Evolutionary conservation across 2,113 vertebrate species (phyloP).

Genomic region (Coptodon bakossiorum): DNA sequence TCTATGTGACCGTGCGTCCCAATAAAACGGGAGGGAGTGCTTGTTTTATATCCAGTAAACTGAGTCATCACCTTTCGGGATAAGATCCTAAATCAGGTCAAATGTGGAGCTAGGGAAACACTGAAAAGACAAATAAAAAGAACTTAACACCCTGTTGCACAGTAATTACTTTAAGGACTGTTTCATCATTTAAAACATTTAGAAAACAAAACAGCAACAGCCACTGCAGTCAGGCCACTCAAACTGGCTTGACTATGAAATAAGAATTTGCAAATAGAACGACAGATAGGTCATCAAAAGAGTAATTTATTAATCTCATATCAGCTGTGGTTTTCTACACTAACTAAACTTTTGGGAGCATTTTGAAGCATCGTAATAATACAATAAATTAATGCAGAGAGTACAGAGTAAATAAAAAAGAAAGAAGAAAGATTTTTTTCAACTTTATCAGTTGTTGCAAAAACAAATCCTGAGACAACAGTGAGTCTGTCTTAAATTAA

Average conservation of each 20-base stretch:
- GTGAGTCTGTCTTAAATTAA: not conserved
- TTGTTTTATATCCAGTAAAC: conserved; percentile 43
- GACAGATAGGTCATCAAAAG: not conserved
- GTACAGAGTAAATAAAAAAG: not conserved
- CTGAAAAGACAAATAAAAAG: not conserved
- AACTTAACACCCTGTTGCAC: not conserved
- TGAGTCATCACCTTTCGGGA: conserved; percentile 33
- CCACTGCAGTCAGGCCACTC: not conserved
- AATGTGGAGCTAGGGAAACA: not conserved
- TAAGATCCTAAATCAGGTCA: not conserved
- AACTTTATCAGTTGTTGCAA: not conserved
- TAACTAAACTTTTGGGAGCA: not conserved
- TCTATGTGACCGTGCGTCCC: conserved; percentile 14
- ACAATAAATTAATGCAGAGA: not conserved
- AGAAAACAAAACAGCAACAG: not conserved
- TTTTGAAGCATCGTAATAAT: not conserved
- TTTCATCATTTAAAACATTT: not conserved
- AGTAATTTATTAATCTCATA: not conserved
- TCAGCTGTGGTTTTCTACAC: not conserved
- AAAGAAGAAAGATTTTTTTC: not conserved
- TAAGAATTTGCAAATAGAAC: not conserved
- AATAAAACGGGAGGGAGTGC: conserved; percentile 9
- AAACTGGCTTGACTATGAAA: not conserved
- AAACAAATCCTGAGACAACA: not conserved
- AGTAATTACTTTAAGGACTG: not conserved